Evolutionary conservation across 2,113 vertebrate species (phyloP).

Genomic region (Apus apus): DNA sequence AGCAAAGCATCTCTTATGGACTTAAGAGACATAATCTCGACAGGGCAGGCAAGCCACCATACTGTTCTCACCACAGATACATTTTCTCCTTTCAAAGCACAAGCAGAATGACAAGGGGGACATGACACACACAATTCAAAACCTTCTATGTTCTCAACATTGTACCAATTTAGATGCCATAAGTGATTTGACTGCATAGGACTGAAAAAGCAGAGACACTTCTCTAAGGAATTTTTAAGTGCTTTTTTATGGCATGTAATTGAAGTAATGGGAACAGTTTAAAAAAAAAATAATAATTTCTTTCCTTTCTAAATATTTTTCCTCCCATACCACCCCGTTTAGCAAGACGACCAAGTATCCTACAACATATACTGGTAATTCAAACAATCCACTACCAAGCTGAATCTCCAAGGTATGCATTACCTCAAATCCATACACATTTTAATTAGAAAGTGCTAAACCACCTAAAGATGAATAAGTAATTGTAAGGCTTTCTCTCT

Average conservation of each 20-base stretch:
- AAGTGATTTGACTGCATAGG: not conserved
- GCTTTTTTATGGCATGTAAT: not conserved
- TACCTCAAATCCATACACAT: not conserved
- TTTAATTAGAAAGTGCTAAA: not conserved
- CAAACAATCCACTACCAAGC: not conserved
- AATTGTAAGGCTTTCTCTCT: not conserved
- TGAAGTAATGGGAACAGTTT: not conserved
- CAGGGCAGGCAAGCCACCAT: accelerated
- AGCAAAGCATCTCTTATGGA: not conserved
- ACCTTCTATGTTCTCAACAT: not conserved
- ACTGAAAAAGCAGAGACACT: not conserved
- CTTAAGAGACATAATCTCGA: not conserved
- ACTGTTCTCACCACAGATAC: not conserved
- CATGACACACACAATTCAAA: not conserved
- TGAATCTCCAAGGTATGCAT: not conserved
- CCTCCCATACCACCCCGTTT: not conserved
- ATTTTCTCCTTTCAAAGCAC: not conserved
- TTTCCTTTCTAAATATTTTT: not conserved
- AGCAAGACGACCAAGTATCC: not conserved
- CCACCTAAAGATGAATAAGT: not conserved
- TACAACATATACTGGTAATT: not conserved
- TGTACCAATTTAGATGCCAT: not conserved
- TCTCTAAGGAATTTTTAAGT: not conserved
- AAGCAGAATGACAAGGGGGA: not conserved
- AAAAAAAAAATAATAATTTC: not conserved